Evolutionary conservation across 2,797 vertebrate genomes (phyloP).

Genomic region (Hemibagrus guttatus): DNA sequence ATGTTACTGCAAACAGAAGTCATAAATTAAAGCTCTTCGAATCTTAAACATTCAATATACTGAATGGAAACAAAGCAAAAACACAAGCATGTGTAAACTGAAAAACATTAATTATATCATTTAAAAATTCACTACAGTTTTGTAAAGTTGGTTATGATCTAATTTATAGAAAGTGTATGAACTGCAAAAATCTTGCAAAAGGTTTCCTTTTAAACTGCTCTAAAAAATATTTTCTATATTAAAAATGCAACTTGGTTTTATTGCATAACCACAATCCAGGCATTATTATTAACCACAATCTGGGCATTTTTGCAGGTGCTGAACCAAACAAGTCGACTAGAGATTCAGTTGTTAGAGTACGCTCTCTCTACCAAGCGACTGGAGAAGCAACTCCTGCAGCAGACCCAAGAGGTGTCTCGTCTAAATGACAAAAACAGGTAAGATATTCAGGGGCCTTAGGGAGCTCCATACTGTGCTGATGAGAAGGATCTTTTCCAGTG

Average conservation of each 20-base stretch:
- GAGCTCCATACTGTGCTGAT: not conserved
- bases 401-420: constrained; percentile 80
- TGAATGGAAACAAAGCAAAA: not conserved
- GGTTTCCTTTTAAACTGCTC: not conserved
- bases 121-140: not conserved
- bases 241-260: not conserved
- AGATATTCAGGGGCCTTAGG: not conserved
- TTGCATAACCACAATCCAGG: not conserved
- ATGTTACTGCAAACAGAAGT: not conserved
- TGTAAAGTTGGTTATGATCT: not conserved
- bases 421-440: constrained; percentile 82
- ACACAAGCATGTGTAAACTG: not conserved
- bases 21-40: not conserved
- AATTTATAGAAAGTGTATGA: not conserved
- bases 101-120: not conserved
- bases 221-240: not conserved
- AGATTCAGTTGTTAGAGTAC: constrained; percentile 83
- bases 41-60: not conserved
- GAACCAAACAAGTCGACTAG: constrained; percentile 82
- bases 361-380: constrained; percentile 79
- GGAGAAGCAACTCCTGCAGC: constrained; percentile 82
- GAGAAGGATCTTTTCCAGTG: not conserved
- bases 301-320: constrained; percentile 70
- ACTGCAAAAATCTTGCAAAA: not conserved
- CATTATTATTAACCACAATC: constrained; percentile 14